Base-by-base conservation (phyloP, 2,113 vertebrate genomes). In the Leucoraja erinaceus region DNA sequence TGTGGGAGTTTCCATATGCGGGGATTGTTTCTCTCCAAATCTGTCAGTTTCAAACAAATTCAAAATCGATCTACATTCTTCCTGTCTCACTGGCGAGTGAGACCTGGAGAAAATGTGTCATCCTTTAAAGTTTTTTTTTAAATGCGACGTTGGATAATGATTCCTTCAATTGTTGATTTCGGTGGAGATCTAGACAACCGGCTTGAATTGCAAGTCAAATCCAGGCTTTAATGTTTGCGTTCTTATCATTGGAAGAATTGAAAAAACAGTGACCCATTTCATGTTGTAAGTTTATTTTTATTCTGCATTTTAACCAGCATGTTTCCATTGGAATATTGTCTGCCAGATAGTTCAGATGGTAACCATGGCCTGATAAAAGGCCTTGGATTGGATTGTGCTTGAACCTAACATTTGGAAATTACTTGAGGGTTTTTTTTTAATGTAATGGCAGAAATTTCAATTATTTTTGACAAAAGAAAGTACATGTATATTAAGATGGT, bases 41-140 rank as follows among this genome's bases (percentile, higher is more conserved):
- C 59, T 83, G 79, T 83, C 79, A 83, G 47, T 83, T 77, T 77
- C n/a, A 83, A 61, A 5, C 14, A n/a, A 88, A 88, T 14, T 66
- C 83, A 63, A 88, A 86, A 88, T 63, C 59, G 11, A 18, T 63
- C 22, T 84, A 28, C 81, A 59, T 84, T 59, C 54, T 61, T 59
- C 25, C 81, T 84, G 54, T 31, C 83, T 31, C 14, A 7, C 14
- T 88, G 59, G 28, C 25, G 28, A 88, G 59, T 88, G n/a, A 12
- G 56, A 28, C 11, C 25, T 61, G 56, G 11, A 63, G 59, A 28
- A 31, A 88, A 31, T 66, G 25, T 86, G 56, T n/a, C 63, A 63
- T 28, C 59, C 25, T 86, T 56, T 84, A 4, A 4, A 59, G 12
- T 31, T 63, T 63, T 3, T 20, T 63, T 63, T 3, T 20, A 72